Base-by-base conservation (phyloP, 2,797 vertebrate species). In the Sebastes trivittatus region DNA sequence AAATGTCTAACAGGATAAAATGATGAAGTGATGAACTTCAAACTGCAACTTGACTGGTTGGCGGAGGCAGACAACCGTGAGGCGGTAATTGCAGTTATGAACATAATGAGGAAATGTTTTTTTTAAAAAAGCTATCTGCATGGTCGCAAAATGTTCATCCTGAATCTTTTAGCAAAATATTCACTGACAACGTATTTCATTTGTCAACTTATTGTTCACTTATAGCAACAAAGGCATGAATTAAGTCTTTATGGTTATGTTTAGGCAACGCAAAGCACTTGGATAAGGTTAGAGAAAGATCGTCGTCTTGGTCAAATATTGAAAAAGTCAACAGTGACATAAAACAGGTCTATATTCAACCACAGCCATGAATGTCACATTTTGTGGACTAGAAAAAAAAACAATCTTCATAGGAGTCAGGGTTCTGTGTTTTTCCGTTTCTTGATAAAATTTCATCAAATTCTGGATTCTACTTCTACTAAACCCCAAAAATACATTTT, bases 351-450 rank as follows among this genome's bases (percentile, higher is more conserved):
- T 60, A 30, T 60, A 59, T 29, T 5, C 5, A 29, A 29, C 8
- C 14, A 29, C 8, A 59, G 16, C 7, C 13, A 25, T 0, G 38
- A 42, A 42, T 0, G 6, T 0, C 5, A 14, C 22, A 58, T 14
- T 14, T 16, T 58, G 54, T 0, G 54, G 11, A 2, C 22, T 56
- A 2, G 54, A 14, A 42, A 42, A 16, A 16, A 6, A 60, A 9
- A 30, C 11, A 29, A 25, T 46, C 23, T 56, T 25, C 54, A 23
- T 25, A 2, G 22, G 11, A 42, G 13, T 25, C 22, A 38, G 32
- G 2, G 32, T 60, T 54, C 18, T 69, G 64, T 80, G 55, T 60
- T 69, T 74, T 11, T 69, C 46, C 22, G n/a, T 11, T 5, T 14
- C 29, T 29, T 36, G 20, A 11, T 64, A 18, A 25, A 5, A 25